Evolutionary conservation across 2,797 vertebrate genomes (phyloP), one percentile per base, ranked within the genome.

Genomic region (Channa striata): DNA sequence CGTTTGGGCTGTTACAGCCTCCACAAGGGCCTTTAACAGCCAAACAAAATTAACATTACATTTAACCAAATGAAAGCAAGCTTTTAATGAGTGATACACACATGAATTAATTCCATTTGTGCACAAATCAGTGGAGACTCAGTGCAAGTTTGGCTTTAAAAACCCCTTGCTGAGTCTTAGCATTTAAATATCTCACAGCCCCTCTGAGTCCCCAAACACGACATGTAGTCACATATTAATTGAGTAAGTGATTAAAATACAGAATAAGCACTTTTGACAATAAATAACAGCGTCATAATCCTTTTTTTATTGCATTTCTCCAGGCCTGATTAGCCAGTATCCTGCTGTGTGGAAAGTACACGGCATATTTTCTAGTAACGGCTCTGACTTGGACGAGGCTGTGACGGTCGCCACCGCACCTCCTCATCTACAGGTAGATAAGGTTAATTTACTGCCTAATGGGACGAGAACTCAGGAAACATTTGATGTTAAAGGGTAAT

Each of bases 401-500:
- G 52, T 67, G 68, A 68, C 43, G 23, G 52, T 74, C 80, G 59
- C 74, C 48, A 21, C 53, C 80, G 82, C 85, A 76, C 66, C 78
- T 90, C 87, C 83, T 81, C 77, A 88, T 90, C 81, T 77, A 53
- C 81, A 88, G 88, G 77, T 75, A 84, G 89, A 92, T 84, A 87
- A 92, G 91, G 91, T 91, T 93, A 92, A 92, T 83, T 87, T 72
- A 86, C 81, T 73, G 67, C 80, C 88, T 90, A 87, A 92, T 88
- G 81, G 85, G 47, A 69, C 39, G 43, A 34, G 56, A 65, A 77
- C 61, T 71, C 84, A 87, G 74, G 74, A 81, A 75, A 48, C 84
- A 89, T 91, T 90, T 91, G 86, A 92, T 89, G 88, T 88, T 86
- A 90, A 92, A 91, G 89, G 90, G 85, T 92, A 92, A 92, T 90